A percentile compares a stretch with the other conserved stretches of the same genome.
Evolutionary conservation across 2,888 invertebrate genomes (phyloP).

Genomic region (Volucella bombylans): DNA sequence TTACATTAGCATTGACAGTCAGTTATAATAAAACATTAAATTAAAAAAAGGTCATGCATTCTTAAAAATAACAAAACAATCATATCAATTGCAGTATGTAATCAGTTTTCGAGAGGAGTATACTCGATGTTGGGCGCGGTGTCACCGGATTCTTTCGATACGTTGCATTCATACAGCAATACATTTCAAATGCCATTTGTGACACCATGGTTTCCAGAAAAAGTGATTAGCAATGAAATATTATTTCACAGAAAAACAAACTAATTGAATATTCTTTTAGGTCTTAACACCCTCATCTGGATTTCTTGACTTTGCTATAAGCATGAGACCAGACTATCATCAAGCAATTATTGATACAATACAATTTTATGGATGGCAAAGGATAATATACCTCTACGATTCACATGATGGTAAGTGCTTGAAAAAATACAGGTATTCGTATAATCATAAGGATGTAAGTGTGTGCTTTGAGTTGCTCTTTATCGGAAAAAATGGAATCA

Average conservation of each 20-base stretch:
- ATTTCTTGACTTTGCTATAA: slow-evolving; percentile 94
- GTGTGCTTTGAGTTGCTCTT: slow-evolving; percentile 1
- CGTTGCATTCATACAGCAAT: slow-evolving; percentile 95
- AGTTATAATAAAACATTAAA: slow-evolving; percentile 18
- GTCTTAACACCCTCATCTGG: slow-evolving; percentile 94
- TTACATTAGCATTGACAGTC: background rate
- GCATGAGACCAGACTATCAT: slow-evolving; percentile 97
- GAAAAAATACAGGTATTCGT: background rate
- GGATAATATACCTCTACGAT: slow-evolving; percentile 90
- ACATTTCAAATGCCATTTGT: slow-evolving; percentile 98
- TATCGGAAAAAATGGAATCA: slow-evolving; percentile 4
- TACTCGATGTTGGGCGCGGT: slow-evolving; percentile 95
- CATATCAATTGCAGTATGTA: slow-evolving; percentile 88
- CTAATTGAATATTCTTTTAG: slow-evolving; percentile 82
- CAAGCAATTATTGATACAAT: slow-evolving; percentile 97
- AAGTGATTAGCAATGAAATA: slow-evolving; percentile 84
- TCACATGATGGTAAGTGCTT: slow-evolving; percentile 88
- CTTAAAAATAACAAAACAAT: background rate
- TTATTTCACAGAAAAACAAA: background rate
- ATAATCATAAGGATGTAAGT: background rate
- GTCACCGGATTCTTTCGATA: slow-evolving; percentile 96
- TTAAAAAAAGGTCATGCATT: no score
- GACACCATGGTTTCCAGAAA: slow-evolving; percentile 96
- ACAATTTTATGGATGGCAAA: slow-evolving; percentile 92
- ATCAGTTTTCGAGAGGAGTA: slow-evolving; percentile 94